These are phyloP conservation scores for Euphydryas editha DNA, from an alignment of 2,888 invertebrate species.

Conservation along the genomic window DNA sequence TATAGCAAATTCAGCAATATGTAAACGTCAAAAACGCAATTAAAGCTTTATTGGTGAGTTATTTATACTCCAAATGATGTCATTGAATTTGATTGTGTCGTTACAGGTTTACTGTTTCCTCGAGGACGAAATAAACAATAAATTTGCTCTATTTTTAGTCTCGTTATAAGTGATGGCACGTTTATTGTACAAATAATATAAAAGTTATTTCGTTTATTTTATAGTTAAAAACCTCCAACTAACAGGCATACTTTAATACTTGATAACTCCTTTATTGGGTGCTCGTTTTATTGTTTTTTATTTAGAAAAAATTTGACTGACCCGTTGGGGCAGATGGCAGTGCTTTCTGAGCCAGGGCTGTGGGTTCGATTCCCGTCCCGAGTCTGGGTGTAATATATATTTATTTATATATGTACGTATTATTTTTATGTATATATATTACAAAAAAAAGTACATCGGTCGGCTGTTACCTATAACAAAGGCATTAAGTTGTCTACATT, in stretches of 20 bases:
- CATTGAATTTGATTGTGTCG: conserved; percentile 29
- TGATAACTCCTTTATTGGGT: neutral
- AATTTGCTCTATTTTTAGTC: conserved; percentile 17
- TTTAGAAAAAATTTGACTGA: no score
- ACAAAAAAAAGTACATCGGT: no score
- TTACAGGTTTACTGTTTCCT: conserved; percentile 33
- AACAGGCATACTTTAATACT: neutral
- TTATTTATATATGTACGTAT: no score
- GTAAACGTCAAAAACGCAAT: conserved; percentile 33
- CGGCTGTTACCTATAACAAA: no score
- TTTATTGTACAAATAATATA: neutral
- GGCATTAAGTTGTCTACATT: no score
- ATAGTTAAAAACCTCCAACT: neutral
- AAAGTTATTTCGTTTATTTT: neutral
- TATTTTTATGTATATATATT: no score
- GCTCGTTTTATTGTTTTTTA: no score
- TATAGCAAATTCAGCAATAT: conserved; percentile 29
- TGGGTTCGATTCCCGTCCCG: no score
- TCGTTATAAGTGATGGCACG: conserved; percentile 16
- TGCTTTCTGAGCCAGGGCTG: no score
- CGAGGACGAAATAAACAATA: conserved; percentile 32
- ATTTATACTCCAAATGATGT: conserved; percentile 33
- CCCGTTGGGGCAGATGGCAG: no score
- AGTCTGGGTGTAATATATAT: no score
- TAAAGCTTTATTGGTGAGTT: conserved; percentile 36